A percentile compares a stretch with the other conserved stretches of the same genome.
Evolutionary conservation across 2,888 invertebrate species (phyloP).

Genomic region (Gnatocerus cornutus): DNA sequence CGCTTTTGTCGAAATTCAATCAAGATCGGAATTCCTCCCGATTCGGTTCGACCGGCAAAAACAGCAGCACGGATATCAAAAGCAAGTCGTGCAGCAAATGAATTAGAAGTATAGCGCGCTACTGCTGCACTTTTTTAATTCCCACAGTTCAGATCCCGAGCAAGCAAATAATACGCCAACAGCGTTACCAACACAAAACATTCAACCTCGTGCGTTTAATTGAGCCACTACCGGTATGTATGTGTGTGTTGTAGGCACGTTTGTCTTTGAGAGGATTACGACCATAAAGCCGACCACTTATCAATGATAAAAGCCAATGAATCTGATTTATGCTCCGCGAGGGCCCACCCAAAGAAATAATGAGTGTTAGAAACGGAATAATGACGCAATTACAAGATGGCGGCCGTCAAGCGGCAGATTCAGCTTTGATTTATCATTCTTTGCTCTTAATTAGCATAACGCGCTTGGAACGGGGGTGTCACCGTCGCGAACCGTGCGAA

Average conservation of each 20-base stretch:
- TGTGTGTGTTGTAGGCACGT: conserved; percentile 33
- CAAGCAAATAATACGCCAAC: conserved; percentile 36
- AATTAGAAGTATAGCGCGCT: conserved; percentile 46
- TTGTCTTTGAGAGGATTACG: conserved; percentile 45
- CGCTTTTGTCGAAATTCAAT: conserved; percentile 40
- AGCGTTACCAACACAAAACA: conserved; percentile 19
- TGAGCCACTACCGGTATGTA: conserved; percentile 36
- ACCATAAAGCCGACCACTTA: conserved; percentile 41
- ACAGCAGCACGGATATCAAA: conserved; percentile 45
- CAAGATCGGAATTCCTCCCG: conserved; percentile 38
- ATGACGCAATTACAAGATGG: conserved; percentile 59
- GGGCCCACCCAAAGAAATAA: conserved; percentile 60
- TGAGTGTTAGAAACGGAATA: conserved; percentile 59
- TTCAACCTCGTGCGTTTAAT: conserved; percentile 30
- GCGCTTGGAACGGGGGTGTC: conserved; percentile 48
- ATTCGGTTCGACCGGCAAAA: conserved; percentile 38
- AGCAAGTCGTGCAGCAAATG: conserved; percentile 50
- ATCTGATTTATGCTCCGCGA: conserved; percentile 53
- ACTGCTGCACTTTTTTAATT: conserved; percentile 44
- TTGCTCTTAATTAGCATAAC: conserved; percentile 59
- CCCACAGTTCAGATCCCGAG: conserved; percentile 41
- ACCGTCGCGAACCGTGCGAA: conserved; percentile 15
- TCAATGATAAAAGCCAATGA: conserved; percentile 50
- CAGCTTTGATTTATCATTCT: conserved; percentile 59
- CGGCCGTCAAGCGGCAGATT: conserved; percentile 55